phyloP scores from a whole-genome alignment of 2,888 invertebrate genomes.

The Cylloceria caligata region DNA sequence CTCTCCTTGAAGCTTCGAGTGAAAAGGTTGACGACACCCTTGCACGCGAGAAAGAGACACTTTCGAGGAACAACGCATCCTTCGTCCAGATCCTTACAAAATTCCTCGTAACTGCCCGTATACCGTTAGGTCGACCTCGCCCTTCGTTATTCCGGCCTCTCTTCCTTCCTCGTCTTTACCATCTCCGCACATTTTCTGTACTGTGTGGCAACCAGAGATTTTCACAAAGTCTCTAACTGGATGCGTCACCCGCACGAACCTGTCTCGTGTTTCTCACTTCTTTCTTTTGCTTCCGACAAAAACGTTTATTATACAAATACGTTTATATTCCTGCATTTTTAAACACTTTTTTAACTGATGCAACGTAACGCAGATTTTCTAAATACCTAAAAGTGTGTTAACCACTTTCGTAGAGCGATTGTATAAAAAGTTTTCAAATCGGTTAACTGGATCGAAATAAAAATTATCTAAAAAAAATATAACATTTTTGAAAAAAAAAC shows the following conservation, averaged over 20 bases:
- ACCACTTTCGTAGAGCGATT: no score
- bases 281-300: neutral
- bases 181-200: conserved; percentile 5
- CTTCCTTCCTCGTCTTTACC: neutral
- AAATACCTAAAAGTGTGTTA: no score
- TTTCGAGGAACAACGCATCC: conserved; percentile 20
- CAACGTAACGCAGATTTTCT: no score
- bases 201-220: conserved; percentile 59
- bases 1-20: neutral
- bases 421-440: no score
- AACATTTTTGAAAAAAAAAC: no score
- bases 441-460: no score
- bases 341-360: no score
- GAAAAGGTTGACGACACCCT: conserved; percentile 31
- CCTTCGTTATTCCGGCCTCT: conserved; percentile 24
- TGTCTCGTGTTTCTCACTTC: neutral
- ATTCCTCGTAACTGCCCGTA: conserved; percentile 1
- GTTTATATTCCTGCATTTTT: no score
- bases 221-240: conserved; percentile 31
- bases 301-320: no score
- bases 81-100: conserved; percentile 11
- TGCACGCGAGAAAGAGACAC: conserved; percentile 17
- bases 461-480: no score
- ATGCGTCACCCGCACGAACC: conserved; percentile 9
- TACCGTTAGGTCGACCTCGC: conserved; percentile 56